Base-by-base conservation (phyloP, 2,797 vertebrate species). In the Eulemur coronatus region DNA sequence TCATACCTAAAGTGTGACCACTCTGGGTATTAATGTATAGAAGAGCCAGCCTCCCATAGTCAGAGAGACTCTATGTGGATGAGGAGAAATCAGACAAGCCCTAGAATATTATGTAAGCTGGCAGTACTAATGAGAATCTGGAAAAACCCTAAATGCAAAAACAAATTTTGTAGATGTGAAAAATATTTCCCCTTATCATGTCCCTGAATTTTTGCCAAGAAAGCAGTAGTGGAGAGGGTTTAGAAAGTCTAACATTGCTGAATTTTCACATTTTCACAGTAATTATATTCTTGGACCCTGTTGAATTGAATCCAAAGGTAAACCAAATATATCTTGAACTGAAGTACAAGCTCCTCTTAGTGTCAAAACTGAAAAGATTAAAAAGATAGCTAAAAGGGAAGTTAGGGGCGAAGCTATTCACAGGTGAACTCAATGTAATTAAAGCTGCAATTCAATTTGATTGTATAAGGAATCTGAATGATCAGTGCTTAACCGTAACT, bases 141-240 rank as follows among this genome's bases (percentile, higher is more conserved):
- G 26, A 92, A 48, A 95, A 73, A 13, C 1, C 7, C 41, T 43
- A 73, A 75, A 70, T 69, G 30, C 15, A 82, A 91, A 91, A 97
- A 48, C 30, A 80, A 91, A 97, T 67, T 61, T 72, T 35, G 28
- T 65, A 76, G 33, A 59, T 10, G 30, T 93, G 48, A 94, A 30
- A 91, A 96, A 79, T 88, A 81, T 52, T 73, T 89, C 18, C 35
- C 59, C 33, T 93, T 76, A 55, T 3, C 20, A 55, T 59, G 50
- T 78, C 13, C 46, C 79, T 67, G 28, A 96, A 46, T 81, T 61
- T 94, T 95, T 89, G 20, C 91, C 55, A 95, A 94, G 78, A 94
- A 81, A 67, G 18, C 57, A 79, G 12, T 35, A 86, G 26, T 78
- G 48, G 33, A 95, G 48, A 24, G 43, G 7, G 8, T 79, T 67